phyloP scores from a whole-genome alignment of 2,888 invertebrate species.

The Antheraea yamamai region DNA sequence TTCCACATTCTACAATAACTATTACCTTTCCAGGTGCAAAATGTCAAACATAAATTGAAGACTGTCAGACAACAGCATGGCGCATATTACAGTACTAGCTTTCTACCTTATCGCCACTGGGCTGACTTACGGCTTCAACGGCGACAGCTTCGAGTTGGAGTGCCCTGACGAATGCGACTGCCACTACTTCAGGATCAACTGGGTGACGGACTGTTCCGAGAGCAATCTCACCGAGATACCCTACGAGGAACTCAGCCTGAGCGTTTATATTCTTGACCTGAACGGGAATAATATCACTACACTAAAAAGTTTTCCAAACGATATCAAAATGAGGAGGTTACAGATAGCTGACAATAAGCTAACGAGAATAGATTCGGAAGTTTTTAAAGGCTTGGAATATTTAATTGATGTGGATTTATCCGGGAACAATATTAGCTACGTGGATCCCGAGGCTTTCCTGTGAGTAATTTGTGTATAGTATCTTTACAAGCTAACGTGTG shows the following conservation, averaged over 20 bases:
- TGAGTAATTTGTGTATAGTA: conserved; percentile 60
- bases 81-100: conserved; percentile 55
- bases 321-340: conserved; percentile 86
- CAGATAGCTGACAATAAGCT: conserved; percentile 86
- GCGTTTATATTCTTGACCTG: conserved; percentile 87
- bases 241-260: conserved; percentile 85
- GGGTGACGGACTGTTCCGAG: conserved; percentile 89
- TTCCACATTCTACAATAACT: too few species aligned
- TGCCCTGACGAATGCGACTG: conserved; percentile 89
- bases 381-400: conserved; percentile 85
- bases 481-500: neutral
- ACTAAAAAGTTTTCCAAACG: conserved; percentile 83
- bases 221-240: conserved; percentile 87
- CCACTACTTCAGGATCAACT: conserved; percentile 88
- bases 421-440: conserved; percentile 83
- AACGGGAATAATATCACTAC: conserved; percentile 85
- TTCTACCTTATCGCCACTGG: conserved; percentile 54
- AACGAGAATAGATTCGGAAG: conserved; percentile 81
- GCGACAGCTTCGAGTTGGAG: conserved; percentile 85
- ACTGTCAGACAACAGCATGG: conserved; percentile 36
- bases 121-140: conserved; percentile 73
- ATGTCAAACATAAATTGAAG: conserved; percentile 38
- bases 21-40: conserved; percentile 47
- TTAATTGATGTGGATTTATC: conserved; percentile 87
- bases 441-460: conserved; percentile 86